Evolutionary conservation across 2,797 vertebrate genomes (phyloP).

Genomic region (Tinamus major): DNA sequence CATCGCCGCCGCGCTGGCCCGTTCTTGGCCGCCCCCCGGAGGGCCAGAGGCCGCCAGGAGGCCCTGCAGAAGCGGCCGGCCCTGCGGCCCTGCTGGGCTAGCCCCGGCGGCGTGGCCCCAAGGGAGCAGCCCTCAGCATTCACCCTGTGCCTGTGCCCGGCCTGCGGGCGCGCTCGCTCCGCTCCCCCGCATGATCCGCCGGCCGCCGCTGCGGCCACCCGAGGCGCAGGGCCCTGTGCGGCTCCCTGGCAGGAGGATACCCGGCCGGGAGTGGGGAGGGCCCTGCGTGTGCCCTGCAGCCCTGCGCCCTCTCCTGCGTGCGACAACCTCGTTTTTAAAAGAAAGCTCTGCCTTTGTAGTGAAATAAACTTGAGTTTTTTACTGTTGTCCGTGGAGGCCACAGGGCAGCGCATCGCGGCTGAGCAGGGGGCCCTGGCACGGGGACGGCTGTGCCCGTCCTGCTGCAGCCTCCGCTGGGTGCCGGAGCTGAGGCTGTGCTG

Average conservation of each 20-base stretch:
- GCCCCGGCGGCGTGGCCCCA: background rate
- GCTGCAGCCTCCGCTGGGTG: too few species aligned
- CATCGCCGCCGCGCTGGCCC: background rate
- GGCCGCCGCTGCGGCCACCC: too few species aligned
- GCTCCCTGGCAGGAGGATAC: too few species aligned
- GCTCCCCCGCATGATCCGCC: too few species aligned
- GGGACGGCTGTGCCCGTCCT: background rate
- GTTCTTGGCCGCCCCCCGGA: background rate
- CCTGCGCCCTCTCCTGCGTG: background rate
- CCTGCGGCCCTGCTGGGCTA: slow-evolving; percentile 12
- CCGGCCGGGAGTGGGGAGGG: background rate
- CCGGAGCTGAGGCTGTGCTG: too few species aligned
- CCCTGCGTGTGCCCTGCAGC: background rate
- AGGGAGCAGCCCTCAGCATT: slow-evolving; percentile 47
- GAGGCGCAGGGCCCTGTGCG: too few species aligned
- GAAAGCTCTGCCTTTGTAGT: slow-evolving; percentile 44
- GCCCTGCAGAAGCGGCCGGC: background rate
- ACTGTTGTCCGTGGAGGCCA: background rate
- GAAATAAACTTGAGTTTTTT: slow-evolving; percentile 59
- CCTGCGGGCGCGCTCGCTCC: too few species aligned
- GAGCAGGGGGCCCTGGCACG: too few species aligned
- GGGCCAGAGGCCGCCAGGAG: background rate
- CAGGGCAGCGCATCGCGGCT: too few species aligned
- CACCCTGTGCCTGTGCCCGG: slow-evolving; percentile 45
- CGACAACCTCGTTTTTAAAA: slow-evolving; percentile 25